Conservation (phyloP, 1,140 invertebrate genomes). For the Cydia amplana region DNA sequence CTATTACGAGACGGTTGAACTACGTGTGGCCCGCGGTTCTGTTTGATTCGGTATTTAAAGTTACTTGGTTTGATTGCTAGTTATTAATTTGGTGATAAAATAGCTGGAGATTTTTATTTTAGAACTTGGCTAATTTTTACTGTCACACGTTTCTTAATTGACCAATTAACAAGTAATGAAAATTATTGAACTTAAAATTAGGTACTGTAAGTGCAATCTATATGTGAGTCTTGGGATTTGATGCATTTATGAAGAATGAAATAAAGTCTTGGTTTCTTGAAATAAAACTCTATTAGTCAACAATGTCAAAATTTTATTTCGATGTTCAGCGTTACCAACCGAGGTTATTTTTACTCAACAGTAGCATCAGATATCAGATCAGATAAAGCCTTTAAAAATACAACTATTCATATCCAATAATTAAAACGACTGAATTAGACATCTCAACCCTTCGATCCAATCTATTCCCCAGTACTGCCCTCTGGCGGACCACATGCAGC, state of each 20-base stretch:
- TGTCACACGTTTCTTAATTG: not conserved
- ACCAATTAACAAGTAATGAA: too few relatives aligned
- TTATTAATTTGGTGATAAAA: constrained; percentile 28
- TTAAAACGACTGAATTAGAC: constrained; percentile 19
- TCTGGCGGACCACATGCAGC: constrained; percentile 30
- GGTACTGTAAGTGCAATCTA: too few relatives aligned
- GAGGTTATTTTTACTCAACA: not conserved
- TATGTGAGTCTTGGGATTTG: too few relatives aligned
- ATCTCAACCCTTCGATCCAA: constrained; percentile 20
- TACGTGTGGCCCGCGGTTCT: constrained; percentile 24
- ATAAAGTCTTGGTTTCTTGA: too few relatives aligned
- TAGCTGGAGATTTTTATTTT: not conserved
- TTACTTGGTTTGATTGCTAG: not conserved
- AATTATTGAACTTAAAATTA: too few relatives aligned
- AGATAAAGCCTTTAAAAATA: not conserved
- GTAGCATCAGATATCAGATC: not conserved
- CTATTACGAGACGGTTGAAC: constrained; percentile 12
- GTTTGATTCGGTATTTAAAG: constrained; percentile 23
- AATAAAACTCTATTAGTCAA: too few relatives aligned
- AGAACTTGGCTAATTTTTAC: not conserved
- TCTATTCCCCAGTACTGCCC: constrained; percentile 30
- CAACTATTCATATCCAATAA: not conserved
- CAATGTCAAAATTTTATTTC: too few relatives aligned
- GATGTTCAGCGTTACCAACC: too few relatives aligned
- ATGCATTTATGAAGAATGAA: too few relatives aligned